Conservation (phyloP, 2,797 vertebrate genomes). For the Enteromius treurensis region DNA sequence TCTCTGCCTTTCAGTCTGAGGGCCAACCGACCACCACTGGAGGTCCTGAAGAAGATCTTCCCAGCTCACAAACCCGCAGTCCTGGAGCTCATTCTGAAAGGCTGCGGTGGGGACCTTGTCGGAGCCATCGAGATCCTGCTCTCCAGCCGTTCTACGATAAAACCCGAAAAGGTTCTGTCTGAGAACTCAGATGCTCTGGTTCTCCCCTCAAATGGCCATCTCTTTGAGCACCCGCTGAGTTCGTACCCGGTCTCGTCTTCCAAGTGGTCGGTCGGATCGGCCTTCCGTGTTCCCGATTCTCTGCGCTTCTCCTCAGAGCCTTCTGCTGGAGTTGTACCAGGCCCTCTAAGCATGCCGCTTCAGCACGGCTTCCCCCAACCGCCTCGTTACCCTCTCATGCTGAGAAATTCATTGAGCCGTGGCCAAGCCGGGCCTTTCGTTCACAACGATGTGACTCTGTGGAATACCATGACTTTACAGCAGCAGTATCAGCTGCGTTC, state of each 20-base stretch:
- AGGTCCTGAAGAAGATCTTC: conserved; percentile 96
- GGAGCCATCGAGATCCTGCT: conserved; percentile 96
- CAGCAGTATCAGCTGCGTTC: conserved; percentile 97
- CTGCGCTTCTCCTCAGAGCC: conserved; percentile 89
- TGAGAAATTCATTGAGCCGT: conserved; percentile 92
- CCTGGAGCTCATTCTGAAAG: conserved; percentile 92
- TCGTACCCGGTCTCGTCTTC: conserved; percentile 90
- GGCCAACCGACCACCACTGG: conserved; percentile 91
- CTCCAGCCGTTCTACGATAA: conserved; percentile 84
- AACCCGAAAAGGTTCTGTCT: conserved; percentile 74
- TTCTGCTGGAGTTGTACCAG: conserved; percentile 75
- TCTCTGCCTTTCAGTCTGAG: conserved; percentile 90
- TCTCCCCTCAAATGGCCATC: conserved; percentile 86
- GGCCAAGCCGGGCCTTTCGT: conserved; percentile 88
- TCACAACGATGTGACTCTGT: conserved; percentile 92
- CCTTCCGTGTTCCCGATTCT: conserved; percentile 93
- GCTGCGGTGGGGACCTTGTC: conserved; percentile 94
- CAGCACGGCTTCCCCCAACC: conserved; percentile 93
- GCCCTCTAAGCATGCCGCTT: conserved; percentile 84
- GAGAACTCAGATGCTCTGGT: conserved; percentile 81
- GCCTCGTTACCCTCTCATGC: conserved; percentile 91
- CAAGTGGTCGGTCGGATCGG: conserved; percentile 97
- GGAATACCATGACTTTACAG: conserved; percentile 97
- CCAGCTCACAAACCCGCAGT: conserved; percentile 93
- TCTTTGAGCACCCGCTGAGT: conserved; percentile 89